Conservation (phyloP, 2,113 vertebrate genomes). For the Paramormyrops kingsleyae region DNA sequence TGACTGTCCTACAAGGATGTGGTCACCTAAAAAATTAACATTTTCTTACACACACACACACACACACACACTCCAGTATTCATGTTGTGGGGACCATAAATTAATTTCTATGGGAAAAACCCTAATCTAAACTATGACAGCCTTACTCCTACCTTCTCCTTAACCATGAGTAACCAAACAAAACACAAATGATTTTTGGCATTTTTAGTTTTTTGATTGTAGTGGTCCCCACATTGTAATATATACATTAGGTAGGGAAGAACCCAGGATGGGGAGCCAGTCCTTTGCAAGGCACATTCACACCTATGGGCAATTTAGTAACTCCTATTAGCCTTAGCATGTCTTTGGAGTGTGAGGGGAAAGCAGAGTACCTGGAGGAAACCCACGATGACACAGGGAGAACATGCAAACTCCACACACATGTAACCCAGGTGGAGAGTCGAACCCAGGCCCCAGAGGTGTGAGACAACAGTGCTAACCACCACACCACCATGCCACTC, state of each 20-base stretch:
- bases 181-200: neutral
- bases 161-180: neutral
- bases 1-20: slow-evolving; percentile 30
- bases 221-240: neutral
- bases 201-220: neutral
- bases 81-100: neutral
- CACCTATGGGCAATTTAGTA: too few relatives aligned
- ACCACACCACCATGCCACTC: too few relatives aligned
- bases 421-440: too few relatives aligned
- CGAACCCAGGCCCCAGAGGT: too few relatives aligned
- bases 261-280: too few relatives aligned
- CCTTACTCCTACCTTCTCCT: neutral
- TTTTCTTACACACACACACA: neutral
- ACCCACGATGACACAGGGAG: too few relatives aligned
- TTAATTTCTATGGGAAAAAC: neutral
- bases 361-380: too few relatives aligned
- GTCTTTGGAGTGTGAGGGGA: too few relatives aligned
- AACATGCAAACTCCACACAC: too few relatives aligned
- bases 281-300: too few relatives aligned
- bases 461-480: too few relatives aligned
- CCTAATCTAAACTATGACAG: neutral
- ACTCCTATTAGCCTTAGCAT: too few relatives aligned
- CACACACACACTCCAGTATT: neutral
- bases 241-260: neutral
- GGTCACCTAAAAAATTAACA: slow-evolving; percentile 32